Conservation (phyloP, 2,113 vertebrate genomes). For the Apaloderma vittatum region DNA sequence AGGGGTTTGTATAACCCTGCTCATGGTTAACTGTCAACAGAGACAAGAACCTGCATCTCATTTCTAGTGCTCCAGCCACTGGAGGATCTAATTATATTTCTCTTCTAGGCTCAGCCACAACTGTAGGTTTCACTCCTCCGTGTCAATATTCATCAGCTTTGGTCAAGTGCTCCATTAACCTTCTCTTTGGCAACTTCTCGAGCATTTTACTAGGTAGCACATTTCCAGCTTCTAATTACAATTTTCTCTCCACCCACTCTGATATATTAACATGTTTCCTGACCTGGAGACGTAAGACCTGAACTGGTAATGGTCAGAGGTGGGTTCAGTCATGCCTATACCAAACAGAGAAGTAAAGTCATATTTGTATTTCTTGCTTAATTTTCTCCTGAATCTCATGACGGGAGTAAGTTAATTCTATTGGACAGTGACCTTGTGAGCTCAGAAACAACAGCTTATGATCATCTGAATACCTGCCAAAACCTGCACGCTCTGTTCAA, state of each 20-base stretch:
- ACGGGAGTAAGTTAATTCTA: not conserved
- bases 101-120: not conserved
- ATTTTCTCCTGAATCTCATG: not conserved
- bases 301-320: not conserved
- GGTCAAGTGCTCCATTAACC: not conserved
- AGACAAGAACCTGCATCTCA: not conserved
- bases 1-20: not conserved
- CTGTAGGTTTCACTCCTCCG: not conserved
- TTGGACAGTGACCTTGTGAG: not conserved
- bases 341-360: not conserved
- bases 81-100: not conserved
- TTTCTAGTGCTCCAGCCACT: not conserved
- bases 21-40: not conserved
- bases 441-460: not conserved
- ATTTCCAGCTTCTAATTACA: not conserved
- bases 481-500: not conserved
- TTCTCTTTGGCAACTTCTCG: not conserved
- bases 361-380: not conserved
- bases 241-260: not conserved
- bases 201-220: not conserved
- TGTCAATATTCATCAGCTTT: not conserved
- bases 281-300: not conserved
- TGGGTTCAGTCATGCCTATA: not conserved
- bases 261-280: not conserved
- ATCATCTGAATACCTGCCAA: not conserved